Evolutionary conservation across 2,888 invertebrate genomes (phyloP), one percentile per base, ranked within the genome.

Genomic region (Drosophila parthenogenetica): DNA sequence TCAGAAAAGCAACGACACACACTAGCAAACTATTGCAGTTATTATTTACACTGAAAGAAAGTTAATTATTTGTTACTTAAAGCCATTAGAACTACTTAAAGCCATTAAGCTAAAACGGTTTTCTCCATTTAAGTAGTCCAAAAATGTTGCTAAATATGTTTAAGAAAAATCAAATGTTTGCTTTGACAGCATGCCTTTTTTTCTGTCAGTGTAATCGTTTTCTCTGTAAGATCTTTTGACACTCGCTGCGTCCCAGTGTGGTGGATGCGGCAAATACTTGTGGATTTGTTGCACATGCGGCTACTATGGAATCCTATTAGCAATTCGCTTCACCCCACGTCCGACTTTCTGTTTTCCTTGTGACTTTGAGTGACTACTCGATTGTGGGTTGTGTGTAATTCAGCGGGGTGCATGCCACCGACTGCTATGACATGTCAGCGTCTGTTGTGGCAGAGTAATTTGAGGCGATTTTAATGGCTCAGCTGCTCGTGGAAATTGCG

Each of bases 401-500:
- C 50, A 17, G n/a, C 55, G 32, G n/a, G 53, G 32, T 14, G 48
- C n/a, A 48, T 25, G 32, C 29, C 25, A 16, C 42, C n/a, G 13
- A 22, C n/a, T 57, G 49, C 43, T 42, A n/a, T 35, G 25, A 43
- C 29, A 22, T 39, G 11, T 19, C n/a, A 17, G 46, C 29, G 57
- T 39, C 17, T 39, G 57, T 46, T 59, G 29, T 11, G 29, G 29
- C 8, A 35, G 11, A 10, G 75, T n/a, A 40, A 49, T 43, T 50
- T 22, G 35, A 46, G 32, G 54, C 11, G 39, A 66, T 61, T 74
- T 77, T 68, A 73, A 60, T 67, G 62, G 43, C 45, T 22, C 42
- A 22, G 59, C 68, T 58, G 57, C 25, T 68, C 3, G 53, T 35
- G 46, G 22, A 69, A 71, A 85, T 63, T 73, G 86, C 48, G 70